These are phyloP conservation scores for Eumacrocentrus americanus DNA, from an alignment of 2,888 invertebrate genomes.

Conservation along the genomic window DNA sequence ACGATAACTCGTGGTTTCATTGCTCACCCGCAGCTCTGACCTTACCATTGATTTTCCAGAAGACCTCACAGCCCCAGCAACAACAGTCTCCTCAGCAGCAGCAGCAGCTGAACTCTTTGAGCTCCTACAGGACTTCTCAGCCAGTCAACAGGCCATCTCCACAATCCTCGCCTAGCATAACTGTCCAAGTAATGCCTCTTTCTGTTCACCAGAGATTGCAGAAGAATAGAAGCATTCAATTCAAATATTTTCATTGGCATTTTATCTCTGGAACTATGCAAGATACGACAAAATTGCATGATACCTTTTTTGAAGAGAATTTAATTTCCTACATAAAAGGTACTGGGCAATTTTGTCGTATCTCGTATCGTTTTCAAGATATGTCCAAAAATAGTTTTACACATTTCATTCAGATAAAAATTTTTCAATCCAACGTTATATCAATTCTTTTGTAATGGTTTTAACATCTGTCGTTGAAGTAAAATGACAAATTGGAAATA, in stretches of 20 bases:
- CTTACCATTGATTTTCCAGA: slow-evolving; percentile 44
- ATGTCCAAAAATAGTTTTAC: too few species aligned
- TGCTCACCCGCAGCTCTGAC: not conserved
- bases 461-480: too few species aligned
- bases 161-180: slow-evolving; percentile 64
- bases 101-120: slow-evolving; percentile 64
- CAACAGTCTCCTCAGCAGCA: slow-evolving; percentile 52
- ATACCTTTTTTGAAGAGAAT: too few species aligned
- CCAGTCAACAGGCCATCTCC: slow-evolving; percentile 64
- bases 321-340: too few species aligned
- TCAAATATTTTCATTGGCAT: not conserved
- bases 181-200: slow-evolving; percentile 57
- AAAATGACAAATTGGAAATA: too few species aligned
- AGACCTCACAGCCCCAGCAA: slow-evolving; percentile 59
- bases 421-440: too few species aligned
- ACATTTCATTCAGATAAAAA: too few species aligned
- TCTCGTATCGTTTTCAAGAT: too few species aligned
- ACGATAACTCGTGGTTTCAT: not conserved
- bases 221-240: not conserved
- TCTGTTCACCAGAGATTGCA: not conserved
- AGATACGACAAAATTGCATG: too few species aligned
- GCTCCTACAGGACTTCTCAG: slow-evolving; percentile 62
- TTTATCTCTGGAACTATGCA: too few species aligned
- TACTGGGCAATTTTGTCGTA: too few species aligned
- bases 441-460: too few species aligned